These are phyloP conservation scores for Aphrophora alni DNA, from an alignment of 2,888 invertebrate genomes.

Conservation along the genomic window DNA sequence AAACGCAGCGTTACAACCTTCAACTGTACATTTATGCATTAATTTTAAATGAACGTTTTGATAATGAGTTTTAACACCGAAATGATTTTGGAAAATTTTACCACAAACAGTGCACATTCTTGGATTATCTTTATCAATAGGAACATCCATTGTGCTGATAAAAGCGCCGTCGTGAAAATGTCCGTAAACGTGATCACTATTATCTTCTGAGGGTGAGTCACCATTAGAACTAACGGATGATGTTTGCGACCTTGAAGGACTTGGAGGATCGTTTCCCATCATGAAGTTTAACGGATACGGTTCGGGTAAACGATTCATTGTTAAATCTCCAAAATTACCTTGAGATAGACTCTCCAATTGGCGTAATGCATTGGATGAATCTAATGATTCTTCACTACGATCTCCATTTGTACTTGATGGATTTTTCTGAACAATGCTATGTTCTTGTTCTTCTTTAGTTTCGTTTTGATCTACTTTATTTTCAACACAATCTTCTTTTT, in stretches of 20 bases:
- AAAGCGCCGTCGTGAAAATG: slow-evolving; percentile 73
- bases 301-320: slow-evolving; percentile 47
- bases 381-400: slow-evolving; percentile 52
- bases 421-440: neutral
- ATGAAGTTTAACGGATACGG: slow-evolving; percentile 54
- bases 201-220: slow-evolving; percentile 64
- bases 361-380: slow-evolving; percentile 73
- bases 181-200: slow-evolving; percentile 72
- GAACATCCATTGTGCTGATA: slow-evolving; percentile 79
- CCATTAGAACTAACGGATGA: slow-evolving; percentile 66
- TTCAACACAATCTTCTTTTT: neutral
- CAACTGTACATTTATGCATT: slow-evolving; percentile 94
- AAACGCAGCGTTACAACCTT: slow-evolving; percentile 94
- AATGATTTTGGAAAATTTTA: slow-evolving; percentile 91
- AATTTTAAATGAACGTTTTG: slow-evolving; percentile 94
- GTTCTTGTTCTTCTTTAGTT: slow-evolving; percentile 11
- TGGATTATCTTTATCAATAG: slow-evolving; percentile 91
- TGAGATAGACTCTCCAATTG: slow-evolving; percentile 81
- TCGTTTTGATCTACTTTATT: neutral
- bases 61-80: slow-evolving; percentile 92
- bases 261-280: slow-evolving; percentile 63
- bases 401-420: neutral
- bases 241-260: slow-evolving; percentile 65
- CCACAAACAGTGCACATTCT: slow-evolving; percentile 90
- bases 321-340: slow-evolving; percentile 69